These are phyloP conservation scores for Mormyrops attenuatus DNA, from an alignment of 2,797 vertebrate species.

Conservation along the genomic window DNA sequence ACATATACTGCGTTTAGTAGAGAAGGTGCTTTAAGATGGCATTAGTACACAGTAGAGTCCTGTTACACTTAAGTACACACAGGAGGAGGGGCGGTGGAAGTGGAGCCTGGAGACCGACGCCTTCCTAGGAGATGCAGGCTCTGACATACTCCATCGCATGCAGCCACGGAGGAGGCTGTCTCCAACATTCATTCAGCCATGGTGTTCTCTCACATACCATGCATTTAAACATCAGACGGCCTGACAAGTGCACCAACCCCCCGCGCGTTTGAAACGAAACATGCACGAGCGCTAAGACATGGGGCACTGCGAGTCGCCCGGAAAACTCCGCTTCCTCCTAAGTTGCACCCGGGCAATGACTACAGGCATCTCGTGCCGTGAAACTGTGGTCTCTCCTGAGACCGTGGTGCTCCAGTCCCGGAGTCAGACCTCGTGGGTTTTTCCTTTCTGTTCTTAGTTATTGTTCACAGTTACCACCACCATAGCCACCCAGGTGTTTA, in stretches of 20 bases:
- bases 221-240: not conserved
- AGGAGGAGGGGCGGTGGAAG: not conserved
- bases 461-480: not conserved
- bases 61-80: constrained; percentile 4
- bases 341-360: not conserved
- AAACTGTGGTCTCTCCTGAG: not conserved
- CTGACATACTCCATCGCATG: not conserved
- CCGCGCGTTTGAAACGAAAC: not conserved
- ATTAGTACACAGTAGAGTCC: not conserved
- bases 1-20: not conserved
- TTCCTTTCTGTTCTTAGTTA: not conserved
- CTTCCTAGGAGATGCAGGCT: not conserved
- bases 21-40: not conserved
- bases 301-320: not conserved
- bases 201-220: not conserved
- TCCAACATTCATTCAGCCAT: not conserved
- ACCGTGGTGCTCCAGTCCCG: not conserved
- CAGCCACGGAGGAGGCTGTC: not conserved
- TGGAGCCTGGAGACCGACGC: not conserved
- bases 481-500: not conserved
- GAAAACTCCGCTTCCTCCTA: not conserved
- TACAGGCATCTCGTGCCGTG: not conserved
- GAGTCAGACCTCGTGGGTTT: not conserved
- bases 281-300: not conserved
- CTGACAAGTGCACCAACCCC: not conserved